Evolutionary conservation across 2,888 invertebrate species (phyloP), one percentile per base, ranked within the genome.

Genomic region (Adineta ricciae): DNA sequence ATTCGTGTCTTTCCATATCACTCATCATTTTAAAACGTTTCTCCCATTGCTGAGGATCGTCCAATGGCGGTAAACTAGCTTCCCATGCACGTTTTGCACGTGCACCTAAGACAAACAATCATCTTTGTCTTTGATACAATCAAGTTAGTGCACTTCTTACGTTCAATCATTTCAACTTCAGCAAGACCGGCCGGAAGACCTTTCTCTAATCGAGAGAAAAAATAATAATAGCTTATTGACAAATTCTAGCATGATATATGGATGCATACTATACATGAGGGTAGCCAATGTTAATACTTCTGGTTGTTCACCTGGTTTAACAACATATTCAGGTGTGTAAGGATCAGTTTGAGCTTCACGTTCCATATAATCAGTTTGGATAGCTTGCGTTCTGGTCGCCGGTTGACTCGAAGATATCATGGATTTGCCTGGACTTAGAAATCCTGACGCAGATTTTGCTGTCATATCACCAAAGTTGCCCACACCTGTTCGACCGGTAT

Each of bases 1-100:
- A 95, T 88, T 95, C 94, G 87, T 94, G 94, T 86, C 93, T 92
- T 90, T 95, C 95, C 87, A 95, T 92, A n/a, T 94, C 94, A 83
- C 93, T 93, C 87, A 95, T 92, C 88, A 95, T 93, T n/a, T 91
- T 91, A 24, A 92, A 91, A 7, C 93, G 91, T 88, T 93, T 93
- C 88, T 93, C 93, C 88, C 93, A 92, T 88, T 90, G 90, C 46
- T 91, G 90, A 41, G 91, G 89, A 86, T 92, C 91, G 87, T 87
- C 89, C 84, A 93, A 90, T 32, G 92, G 92, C 3, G 93, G 92
- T 84, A 94, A 90, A 1, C 92, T 90, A 52, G 92, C 90, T 88
- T 93, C 93, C 92, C 94, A 93, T 72, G 92, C 92, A 87, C 92
- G 91, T 87, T 93, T 93, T 87, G 92, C 93, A 87, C 94, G 91